Evolutionary conservation across 2,113 vertebrate genomes (phyloP), one percentile per base, ranked within the genome.

Genomic region (Ornithorhynchus anatinus): DNA sequence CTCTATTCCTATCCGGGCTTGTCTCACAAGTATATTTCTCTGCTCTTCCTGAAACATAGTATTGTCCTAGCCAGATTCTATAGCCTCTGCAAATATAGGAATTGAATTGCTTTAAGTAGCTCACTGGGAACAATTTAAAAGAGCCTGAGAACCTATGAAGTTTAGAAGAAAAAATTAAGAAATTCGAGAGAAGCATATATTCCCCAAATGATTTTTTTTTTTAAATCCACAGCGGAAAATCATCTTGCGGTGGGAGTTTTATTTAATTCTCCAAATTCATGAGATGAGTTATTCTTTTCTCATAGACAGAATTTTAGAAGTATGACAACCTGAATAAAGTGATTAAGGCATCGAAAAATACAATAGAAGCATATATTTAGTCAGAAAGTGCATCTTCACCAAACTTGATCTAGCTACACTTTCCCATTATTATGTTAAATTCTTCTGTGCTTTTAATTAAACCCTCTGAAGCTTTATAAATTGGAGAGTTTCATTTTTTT

Each of bases 1-100:
- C 45, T 92, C 92, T 91, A 69, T 91, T 89, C 78, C n/a, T n/a
- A 82, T 37, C 73, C 25, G 68, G 57, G 33, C 65, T 83, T 82
- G 39, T 40, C 63, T 66, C 62, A 75, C 77, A 80, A 77, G 70
- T 75, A 81, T 84, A 85, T 81, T 84, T 72, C 60, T 59, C 75
- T 60, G 56, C 52, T 63, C 77, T 84, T 84, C 79, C 50, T 75
- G 67, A 10, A 77, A 87, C 77, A 80, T 75, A 61, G 48, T 69
- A 67, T 50, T 35, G 45, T 69, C 60, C 19, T 14, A 72, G 25
- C 69, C 72, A 11, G n/a, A 75, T 74, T 84, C 79, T 52, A 72
- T 76, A 65, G 10, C 72, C 77, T 84, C 63, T 79, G 59, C 59
- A 77, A 45, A 75, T 67, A 40, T 69, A 61, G 20, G 35, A 60